Conservation (phyloP, 1,140 invertebrate genomes). For the Paraescarpia echinospica region DNA sequence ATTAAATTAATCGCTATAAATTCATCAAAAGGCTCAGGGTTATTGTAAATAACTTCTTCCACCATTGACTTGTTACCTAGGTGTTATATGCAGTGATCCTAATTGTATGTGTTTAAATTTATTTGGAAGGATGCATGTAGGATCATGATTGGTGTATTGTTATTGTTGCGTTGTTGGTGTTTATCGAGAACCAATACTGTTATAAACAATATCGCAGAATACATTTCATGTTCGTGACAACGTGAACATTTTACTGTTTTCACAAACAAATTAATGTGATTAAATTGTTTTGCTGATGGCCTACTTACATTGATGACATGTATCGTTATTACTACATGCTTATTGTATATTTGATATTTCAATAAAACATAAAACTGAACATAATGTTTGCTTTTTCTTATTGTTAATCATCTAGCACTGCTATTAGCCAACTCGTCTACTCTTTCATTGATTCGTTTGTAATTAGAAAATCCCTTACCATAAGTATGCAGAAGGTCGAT, state of each 20-base stretch:
- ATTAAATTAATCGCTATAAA: too few species aligned
- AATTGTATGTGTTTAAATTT: neutral
- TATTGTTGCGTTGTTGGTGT: neutral
- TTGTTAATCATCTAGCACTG: neutral
- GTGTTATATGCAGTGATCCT: neutral
- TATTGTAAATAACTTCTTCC: neutral
- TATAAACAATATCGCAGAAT: neutral
- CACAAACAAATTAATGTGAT: neutral
- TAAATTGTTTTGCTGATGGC: neutral
- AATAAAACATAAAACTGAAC: neutral
- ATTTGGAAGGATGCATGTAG: neutral
- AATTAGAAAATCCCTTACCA: too few species aligned
- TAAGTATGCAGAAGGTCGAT: neutral
- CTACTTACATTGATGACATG: neutral
- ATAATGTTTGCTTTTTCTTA: neutral
- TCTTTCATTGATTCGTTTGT: neutral
- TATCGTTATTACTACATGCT: neutral
- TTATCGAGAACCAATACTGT: neutral
- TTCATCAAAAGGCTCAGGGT: too few species aligned
- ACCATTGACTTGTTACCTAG: neutral
- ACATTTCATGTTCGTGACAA: neutral
- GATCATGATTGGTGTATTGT: neutral
- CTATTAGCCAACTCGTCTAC: neutral
- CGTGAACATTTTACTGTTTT: neutral
- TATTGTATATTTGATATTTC: neutral